Evolutionary conservation across 2,888 invertebrate species (phyloP).

Genomic region (Pammene fasciana): DNA sequence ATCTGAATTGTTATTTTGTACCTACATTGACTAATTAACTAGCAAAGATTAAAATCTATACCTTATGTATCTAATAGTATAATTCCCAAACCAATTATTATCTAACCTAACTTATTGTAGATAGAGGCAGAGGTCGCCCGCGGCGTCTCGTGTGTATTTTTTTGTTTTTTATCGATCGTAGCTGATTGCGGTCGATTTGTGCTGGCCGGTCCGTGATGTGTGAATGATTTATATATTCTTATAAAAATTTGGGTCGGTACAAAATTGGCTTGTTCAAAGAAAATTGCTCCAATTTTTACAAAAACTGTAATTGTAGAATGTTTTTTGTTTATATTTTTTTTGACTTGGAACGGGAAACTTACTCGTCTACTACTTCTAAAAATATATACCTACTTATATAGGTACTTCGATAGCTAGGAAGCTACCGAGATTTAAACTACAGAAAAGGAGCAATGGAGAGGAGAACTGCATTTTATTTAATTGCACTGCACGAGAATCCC

Average conservation of each 20-base stretch:
- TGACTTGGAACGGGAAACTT: too few relatives aligned
- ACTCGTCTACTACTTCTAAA: too few relatives aligned
- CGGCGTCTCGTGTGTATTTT: conserved; percentile 26
- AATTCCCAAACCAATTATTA: conserved; percentile 14
- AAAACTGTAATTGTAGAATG: background rate
- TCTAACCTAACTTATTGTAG: conserved; percentile 24
- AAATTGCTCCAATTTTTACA: conserved; percentile 2
- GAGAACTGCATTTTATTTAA: too few relatives aligned
- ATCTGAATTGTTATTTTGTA: background rate
- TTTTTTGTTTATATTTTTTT: background rate
- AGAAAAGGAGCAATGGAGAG: too few relatives aligned
- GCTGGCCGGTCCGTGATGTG: conserved; percentile 32
- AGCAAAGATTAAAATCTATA: conserved; percentile 14
- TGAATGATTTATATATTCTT: conserved; percentile 38
- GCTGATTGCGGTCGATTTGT: conserved; percentile 34
- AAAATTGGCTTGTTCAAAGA: conserved; percentile 29
- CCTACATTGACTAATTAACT: background rate
- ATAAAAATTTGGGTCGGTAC: conserved; percentile 30
- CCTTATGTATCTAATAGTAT: background rate
- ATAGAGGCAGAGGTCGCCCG: conserved; percentile 25
- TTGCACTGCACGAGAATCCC: too few relatives aligned
- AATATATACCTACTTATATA: too few relatives aligned
- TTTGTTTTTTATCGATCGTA: conserved; percentile 34
- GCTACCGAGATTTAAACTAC: too few relatives aligned
- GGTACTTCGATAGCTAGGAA: too few relatives aligned